Percentiles rank a stretch among this genome's conserved stretches.
Evolutionary conservation across 1,140 invertebrate species (phyloP).

Genomic region (Lepidurus couesii): DNA sequence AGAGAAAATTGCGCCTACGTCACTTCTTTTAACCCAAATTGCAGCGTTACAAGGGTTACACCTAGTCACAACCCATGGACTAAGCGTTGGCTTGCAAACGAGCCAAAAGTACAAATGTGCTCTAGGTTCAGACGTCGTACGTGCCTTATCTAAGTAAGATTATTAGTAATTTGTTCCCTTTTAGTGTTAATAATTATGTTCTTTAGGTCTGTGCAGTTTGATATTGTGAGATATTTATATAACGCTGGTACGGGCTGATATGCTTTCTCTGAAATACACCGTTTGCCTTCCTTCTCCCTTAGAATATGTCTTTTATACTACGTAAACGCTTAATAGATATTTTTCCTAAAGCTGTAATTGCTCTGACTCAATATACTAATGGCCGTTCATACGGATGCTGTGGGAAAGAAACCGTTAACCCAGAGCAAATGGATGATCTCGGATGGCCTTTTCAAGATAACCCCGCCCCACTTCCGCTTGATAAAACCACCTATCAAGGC

Average conservation of each 20-base stretch:
- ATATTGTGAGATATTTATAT: conserved; percentile 44
- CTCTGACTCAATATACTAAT: neutral
- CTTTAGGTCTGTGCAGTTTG: conserved; percentile 36
- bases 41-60: conserved; percentile 40
- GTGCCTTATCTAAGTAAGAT: conserved; percentile 44
- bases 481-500: conserved; percentile 14
- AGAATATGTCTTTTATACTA: neutral
- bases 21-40: conserved; percentile 71
- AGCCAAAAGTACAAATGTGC: conserved; percentile 48
- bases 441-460: conserved; percentile 9
- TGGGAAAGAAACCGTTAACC: neutral
- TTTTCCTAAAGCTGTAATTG: neutral
- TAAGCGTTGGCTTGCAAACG: conserved; percentile 45
- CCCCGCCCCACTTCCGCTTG: conserved; percentile 16
- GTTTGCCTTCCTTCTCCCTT: neutral
- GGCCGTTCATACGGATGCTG: conserved; percentile 13
- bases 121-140: conserved; percentile 46
- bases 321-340: neutral
- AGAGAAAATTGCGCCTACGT: conserved; percentile 73
- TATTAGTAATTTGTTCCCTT: neutral
- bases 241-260: conserved; percentile 37
- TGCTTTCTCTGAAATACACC: neutral
- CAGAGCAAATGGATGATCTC: neutral
- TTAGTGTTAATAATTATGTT: neutral
- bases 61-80: conserved; percentile 43